Conservation (phyloP, 2,888 invertebrate species). For the Balanococcus diminutus region DNA sequence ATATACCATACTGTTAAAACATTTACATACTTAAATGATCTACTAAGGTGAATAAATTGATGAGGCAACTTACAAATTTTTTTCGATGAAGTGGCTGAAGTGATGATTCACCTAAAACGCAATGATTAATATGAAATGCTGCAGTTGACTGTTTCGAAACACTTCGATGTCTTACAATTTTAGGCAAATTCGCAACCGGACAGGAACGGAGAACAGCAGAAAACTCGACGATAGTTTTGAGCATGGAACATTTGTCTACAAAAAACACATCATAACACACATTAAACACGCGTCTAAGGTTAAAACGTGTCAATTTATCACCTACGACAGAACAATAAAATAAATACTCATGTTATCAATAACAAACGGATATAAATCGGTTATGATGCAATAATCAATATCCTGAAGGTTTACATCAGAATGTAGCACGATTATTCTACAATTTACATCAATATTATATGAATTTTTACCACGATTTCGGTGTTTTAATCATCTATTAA, state of each 20-base stretch:
- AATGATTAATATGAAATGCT: constrained; percentile 1
- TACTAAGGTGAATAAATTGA: neutral
- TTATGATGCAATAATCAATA: constrained; percentile 39
- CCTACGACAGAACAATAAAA: neutral
- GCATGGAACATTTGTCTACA: constrained; percentile 21
- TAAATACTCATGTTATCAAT: constrained; percentile 28
- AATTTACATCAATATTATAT: neutral
- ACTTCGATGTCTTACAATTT: neutral
- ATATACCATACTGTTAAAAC: neutral
- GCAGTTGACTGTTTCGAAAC: neutral
- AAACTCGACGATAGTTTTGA: constrained; percentile 2
- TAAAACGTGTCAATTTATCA: constrained; percentile 29
- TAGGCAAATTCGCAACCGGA: neutral
- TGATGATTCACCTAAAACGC: neutral
- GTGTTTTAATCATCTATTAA: neutral
- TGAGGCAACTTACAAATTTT: neutral
- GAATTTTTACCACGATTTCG: neutral
- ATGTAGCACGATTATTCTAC: neutral
- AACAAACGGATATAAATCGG: neutral
- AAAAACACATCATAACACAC: neutral
- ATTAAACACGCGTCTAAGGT: constrained; percentile 11
- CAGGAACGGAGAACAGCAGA: neutral
- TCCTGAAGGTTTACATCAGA: neutral
- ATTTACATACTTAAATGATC: too few relatives aligned
- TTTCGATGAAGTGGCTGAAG: neutral